Conservation (phyloP, 1,140 invertebrate genomes). For the Ceratina japonica region DNA sequence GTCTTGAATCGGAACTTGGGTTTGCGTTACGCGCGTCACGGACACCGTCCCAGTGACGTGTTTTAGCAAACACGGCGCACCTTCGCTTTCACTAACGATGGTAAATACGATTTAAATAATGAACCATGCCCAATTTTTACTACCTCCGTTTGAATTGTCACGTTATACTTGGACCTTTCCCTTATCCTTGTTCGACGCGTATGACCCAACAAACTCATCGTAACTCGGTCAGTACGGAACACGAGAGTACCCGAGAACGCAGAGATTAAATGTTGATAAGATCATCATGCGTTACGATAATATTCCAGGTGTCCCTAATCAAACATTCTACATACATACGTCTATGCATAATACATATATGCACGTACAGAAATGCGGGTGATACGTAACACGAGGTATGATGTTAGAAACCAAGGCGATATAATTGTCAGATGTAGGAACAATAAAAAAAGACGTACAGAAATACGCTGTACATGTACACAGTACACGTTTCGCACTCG, state of each 20-base stretch:
- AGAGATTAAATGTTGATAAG: constrained; percentile 71
- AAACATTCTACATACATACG: no score
- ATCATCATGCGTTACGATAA: constrained; percentile 55
- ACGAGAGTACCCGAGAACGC: constrained; percentile 12
- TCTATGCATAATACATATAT: no score
- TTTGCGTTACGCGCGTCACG: no score
- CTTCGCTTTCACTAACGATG: no score
- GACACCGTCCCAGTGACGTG: no score
- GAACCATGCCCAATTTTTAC: background rate
- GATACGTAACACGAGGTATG: background rate
- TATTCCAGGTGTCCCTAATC: constrained; percentile 3
- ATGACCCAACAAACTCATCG: background rate
- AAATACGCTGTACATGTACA: no score
- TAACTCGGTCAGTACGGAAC: background rate
- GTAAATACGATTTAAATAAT: no score
- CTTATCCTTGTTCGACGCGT: background rate
- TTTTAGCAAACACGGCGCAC: no score
- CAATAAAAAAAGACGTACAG: background rate
- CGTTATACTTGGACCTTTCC: background rate
- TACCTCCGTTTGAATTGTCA: background rate
- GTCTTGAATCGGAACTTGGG: no score
- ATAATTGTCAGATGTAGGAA: background rate
- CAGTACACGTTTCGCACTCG: background rate
- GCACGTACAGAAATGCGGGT: no score
- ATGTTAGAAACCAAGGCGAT: constrained; percentile 1